phyloP scores from a whole-genome alignment of 2,797 vertebrate genomes.

The Leuciscus waleckii region DNA sequence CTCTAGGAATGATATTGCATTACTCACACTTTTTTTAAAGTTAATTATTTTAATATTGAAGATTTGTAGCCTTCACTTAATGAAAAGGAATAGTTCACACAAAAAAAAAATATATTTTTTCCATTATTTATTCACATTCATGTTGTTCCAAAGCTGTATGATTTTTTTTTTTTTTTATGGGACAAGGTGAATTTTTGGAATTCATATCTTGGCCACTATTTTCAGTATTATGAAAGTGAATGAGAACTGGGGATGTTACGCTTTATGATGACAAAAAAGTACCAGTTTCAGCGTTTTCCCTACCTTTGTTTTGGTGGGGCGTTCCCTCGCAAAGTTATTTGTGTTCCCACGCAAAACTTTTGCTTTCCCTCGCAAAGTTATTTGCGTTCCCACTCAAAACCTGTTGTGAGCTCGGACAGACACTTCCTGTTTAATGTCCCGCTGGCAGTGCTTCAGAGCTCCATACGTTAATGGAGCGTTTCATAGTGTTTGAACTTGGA shows the following conservation, averaged over 20 bases:
- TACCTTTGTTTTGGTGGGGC: no score
- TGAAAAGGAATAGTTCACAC: not conserved
- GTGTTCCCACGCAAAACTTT: no score
- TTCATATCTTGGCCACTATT: not conserved
- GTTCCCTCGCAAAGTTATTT: no score
- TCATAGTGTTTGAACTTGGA: no score
- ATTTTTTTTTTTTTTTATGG: not conserved
- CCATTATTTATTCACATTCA: not conserved
- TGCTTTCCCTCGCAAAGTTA: no score
- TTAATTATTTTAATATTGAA: slow-evolving; percentile 21
- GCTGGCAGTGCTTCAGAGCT: no score
- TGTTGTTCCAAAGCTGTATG: not conserved
- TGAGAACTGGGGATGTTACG: not conserved
- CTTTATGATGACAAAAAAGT: not conserved
- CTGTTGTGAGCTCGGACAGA: no score
- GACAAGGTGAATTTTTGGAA: not conserved
- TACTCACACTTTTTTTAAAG: not conserved
- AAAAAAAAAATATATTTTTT: not conserved
- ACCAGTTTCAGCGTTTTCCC: not conserved
- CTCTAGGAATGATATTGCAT: slow-evolving; percentile 16
- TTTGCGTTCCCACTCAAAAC: no score
- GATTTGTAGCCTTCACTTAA: not conserved
- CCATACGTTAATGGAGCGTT: no score
- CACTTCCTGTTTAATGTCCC: no score
- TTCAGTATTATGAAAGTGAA: not conserved